A percentile compares a stretch with the other conserved stretches of the same genome.
Conservation (phyloP, 2,113 vertebrate genomes). For the Oreochromis aureus region DNA sequence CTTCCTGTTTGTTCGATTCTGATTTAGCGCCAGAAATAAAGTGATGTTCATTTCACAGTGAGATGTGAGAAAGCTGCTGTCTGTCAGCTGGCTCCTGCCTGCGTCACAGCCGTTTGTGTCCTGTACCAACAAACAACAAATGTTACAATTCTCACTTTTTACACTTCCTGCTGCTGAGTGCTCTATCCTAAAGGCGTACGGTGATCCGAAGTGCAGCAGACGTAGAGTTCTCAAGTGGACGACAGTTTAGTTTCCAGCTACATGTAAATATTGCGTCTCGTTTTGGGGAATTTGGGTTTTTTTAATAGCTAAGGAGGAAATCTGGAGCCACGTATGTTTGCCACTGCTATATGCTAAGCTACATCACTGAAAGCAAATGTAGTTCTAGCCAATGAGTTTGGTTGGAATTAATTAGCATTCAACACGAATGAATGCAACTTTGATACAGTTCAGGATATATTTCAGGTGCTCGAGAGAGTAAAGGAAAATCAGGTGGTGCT, state of each 20-base stretch:
- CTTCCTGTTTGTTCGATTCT: not conserved
- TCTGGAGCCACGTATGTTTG: not conserved
- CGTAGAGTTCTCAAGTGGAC: not conserved
- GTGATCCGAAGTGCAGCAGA: not conserved
- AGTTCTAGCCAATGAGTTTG: not conserved
- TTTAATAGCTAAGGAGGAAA: not conserved
- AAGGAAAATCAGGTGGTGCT: slow-evolving; percentile 14
- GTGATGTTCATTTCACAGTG: rapidly evolving
- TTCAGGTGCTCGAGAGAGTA: slow-evolving; percentile 16
- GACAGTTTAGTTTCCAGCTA: not conserved
- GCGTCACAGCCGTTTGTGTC: not conserved
- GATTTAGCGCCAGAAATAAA: rapidly evolving
- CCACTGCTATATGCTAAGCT: not conserved
- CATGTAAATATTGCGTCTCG: not conserved
- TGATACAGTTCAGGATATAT: not conserved
- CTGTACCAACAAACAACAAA: not conserved
- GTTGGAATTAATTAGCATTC: not conserved
- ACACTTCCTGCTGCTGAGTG: not conserved
- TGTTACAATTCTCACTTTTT: not conserved
- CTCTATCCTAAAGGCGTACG: not conserved
- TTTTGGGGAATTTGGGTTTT: not conserved
- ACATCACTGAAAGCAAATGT: not conserved
- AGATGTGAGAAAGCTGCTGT: not conserved
- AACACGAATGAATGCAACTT: not conserved
- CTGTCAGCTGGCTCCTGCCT: not conserved